These are phyloP conservation scores for Anastatus disparis DNA, from an alignment of 1,140 invertebrate species.

Conservation along the genomic window DNA sequence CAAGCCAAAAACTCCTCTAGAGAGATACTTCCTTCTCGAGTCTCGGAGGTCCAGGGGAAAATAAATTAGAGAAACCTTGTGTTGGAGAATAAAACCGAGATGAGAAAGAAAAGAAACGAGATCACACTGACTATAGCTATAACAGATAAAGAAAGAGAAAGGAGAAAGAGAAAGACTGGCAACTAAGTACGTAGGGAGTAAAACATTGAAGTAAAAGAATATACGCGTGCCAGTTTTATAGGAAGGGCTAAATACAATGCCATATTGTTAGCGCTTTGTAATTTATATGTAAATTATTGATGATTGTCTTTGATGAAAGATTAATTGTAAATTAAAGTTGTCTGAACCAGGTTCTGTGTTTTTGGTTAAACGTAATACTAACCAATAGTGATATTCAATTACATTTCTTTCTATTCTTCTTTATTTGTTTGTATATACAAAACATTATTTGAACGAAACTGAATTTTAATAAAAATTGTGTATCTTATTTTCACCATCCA, in stretches of 20 bases:
- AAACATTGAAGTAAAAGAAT: no score
- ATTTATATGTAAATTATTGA: constrained; percentile 27
- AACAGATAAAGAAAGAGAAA: neutral
- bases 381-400: no score
- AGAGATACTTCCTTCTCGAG: constrained; percentile 32
- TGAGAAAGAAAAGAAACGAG: neutral
- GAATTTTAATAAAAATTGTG: no score
- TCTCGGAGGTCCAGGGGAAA: constrained; percentile 25
- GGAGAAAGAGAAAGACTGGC: neutral
- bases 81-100: neutral
- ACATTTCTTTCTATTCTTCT: no score
- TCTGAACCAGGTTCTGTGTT: no score
- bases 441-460: no score
- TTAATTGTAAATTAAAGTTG: neutral
- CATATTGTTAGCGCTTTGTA: neutral
- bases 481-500: no score
- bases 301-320: constrained; percentile 15
- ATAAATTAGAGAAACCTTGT: constrained; percentile 35
- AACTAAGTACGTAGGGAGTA: no score
- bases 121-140: neutral
- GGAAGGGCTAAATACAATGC: no score
- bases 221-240: no score
- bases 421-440: no score
- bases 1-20: constrained; percentile 17
- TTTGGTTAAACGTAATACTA: no score